Base-by-base conservation (phyloP, 2,797 vertebrate species). In the Monodelphis domestica region DNA sequence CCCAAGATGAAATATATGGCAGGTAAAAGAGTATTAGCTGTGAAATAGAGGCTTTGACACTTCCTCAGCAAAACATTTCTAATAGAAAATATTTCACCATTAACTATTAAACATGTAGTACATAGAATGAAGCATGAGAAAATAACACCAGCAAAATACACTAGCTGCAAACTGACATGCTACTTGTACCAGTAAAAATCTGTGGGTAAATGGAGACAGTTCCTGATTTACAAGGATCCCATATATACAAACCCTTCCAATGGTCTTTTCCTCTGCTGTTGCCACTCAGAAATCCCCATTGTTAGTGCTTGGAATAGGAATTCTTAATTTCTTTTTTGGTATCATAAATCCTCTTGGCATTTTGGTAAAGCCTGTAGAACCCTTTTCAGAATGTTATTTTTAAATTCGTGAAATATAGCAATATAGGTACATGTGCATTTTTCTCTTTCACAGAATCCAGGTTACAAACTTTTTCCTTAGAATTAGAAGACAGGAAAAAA, bases 1-100 rank as follows among this genome's bases (percentile, higher is more conserved):
- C 14, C 33, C 63, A 90, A 90, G 53, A 94, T 92, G 78, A 91
- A 90, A n/a, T 93, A 2, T 56, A 84, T 93, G 54, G 90, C 94
- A 92, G 50, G 1, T 93, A 92, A 91, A 93, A 94, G 14, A 87
- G 29, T 89, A 24, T 94, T 26, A 89, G 11, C 30, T 90, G 11
- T 57, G 51, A 95, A 94, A 91, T 63, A 90, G 91, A 91, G 28
- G 14, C 56, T 93, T 70, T 89, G 90, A 54, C 33, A 87, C 29
- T 59, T 91, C 93, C 21, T 93, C 90, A 55, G 14, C 12, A 56
- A 45, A 29, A 1, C 24, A 57, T 93, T 90, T 59, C 93, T 87
- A 6, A 54, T 87, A 54, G 17, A 70, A 92, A 89, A n/a, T 11
- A 28, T 91, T 93, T 94, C 33, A 63, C 0, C 87, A 78, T 89